Evolutionary conservation across 1,140 invertebrate species (phyloP).

Genomic region (Hormaphis cornu): DNA sequence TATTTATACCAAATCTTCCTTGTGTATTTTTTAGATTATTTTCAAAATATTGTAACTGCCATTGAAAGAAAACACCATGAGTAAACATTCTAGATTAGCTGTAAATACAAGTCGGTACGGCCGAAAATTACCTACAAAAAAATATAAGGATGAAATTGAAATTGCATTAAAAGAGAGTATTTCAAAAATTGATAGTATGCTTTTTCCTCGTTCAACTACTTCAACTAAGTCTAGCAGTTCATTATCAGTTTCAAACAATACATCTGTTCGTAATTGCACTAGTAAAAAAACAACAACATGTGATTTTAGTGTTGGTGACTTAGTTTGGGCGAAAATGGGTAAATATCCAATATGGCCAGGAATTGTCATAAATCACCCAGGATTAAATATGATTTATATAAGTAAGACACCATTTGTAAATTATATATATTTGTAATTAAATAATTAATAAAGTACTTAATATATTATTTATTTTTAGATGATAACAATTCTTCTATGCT

Average conservation of each 20-base stretch:
- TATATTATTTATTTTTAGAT: not conserved
- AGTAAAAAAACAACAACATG: not conserved
- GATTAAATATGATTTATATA: not conserved
- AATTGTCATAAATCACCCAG: not conserved
- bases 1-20: too few relatives aligned
- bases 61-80: too few relatives aligned
- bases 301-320: not conserved
- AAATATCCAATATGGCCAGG: slow-evolving; percentile 15
- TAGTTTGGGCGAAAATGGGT: slow-evolving; percentile 13
- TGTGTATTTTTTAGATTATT: too few relatives aligned
- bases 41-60: too few relatives aligned
- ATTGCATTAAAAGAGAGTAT: not conserved
- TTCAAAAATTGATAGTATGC: not conserved
- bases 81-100: not conserved
- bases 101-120: not conserved
- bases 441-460: not conserved
- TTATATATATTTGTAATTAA: not conserved
- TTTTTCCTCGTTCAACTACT: too few relatives aligned
- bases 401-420: slow-evolving; percentile 4
- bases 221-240: not conserved
- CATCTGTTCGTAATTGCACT: not conserved
- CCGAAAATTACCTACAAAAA: not conserved
- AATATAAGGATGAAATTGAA: not conserved
- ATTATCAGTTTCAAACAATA: not conserved
- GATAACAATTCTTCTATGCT: not conserved